Conservation (phyloP, 30 jellyfish, hydroid and myxozoan genomes). For the Hydractinia echinata region DNA sequence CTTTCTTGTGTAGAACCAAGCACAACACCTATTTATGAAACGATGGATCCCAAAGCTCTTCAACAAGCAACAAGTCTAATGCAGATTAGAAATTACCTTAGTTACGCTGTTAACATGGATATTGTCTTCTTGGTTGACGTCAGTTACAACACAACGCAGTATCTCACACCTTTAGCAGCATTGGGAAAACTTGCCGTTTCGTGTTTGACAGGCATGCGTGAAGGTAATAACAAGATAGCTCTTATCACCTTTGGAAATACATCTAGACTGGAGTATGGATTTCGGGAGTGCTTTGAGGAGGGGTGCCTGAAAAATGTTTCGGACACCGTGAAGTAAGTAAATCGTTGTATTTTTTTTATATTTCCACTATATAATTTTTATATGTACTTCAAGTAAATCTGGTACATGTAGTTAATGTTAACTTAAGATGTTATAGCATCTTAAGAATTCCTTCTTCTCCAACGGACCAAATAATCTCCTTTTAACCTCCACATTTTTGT, state of each 20-base stretch:
- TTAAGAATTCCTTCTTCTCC: too few relatives aligned
- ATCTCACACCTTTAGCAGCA: not conserved
- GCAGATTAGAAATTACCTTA: not conserved
- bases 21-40: too few relatives aligned
- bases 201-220: not conserved
- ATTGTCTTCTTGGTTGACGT: not conserved
- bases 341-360: too few relatives aligned
- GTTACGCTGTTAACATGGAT: not conserved
- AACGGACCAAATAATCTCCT: too few relatives aligned
- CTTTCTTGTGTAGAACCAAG: too few relatives aligned
- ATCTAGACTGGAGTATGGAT: not conserved
- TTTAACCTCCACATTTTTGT: too few relatives aligned
- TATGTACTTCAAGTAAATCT: too few relatives aligned
- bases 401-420: too few relatives aligned
- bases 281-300: not conserved
- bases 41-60: too few relatives aligned
- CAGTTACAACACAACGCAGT: not conserved
- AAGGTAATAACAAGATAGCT: not conserved
- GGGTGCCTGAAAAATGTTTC: not conserved
- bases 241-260: conserved; percentile 2
- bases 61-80: too few relatives aligned
- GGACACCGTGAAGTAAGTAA: not conserved
- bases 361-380: too few relatives aligned
- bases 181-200: not conserved
- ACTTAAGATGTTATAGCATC: too few relatives aligned